These are phyloP conservation scores for Melieria crassipennis DNA, from an alignment of 2,888 invertebrate genomes.

Conservation along the genomic window DNA sequence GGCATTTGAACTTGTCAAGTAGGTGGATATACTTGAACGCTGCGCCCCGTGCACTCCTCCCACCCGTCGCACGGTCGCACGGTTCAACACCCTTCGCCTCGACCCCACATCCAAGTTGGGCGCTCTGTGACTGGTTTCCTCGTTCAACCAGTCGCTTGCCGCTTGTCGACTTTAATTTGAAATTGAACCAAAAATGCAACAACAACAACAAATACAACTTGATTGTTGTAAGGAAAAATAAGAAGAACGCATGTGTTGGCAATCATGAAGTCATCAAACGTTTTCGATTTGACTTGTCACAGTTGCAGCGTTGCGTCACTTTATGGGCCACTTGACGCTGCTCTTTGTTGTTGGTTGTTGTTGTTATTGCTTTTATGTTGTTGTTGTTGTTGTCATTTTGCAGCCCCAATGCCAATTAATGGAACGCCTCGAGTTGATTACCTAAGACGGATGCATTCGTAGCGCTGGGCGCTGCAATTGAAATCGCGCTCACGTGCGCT, in stretches of 20 bases:
- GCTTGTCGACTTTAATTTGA: slow-evolving; percentile 21
- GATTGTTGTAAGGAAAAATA: not conserved
- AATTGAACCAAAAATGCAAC: slow-evolving; percentile 21
- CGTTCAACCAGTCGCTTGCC: not conserved
- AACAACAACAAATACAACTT: not conserved
- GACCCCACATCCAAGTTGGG: not conserved
- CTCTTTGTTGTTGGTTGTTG: not conserved
- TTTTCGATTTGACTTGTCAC: not conserved
- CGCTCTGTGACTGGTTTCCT: not conserved
- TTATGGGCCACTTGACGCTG: not conserved
- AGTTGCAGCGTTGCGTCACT: not conserved
- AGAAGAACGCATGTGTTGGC: not conserved
- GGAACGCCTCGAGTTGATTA: not conserved
- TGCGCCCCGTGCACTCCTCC: not conserved
- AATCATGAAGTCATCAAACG: slow-evolving; percentile 9
- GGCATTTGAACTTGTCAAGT: slow-evolving; percentile 32
- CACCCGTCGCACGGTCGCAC: not conserved
- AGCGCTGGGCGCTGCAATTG: not conserved
- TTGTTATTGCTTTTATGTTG: not conserved
- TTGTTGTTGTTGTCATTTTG: not conserved
- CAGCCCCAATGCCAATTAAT: slow-evolving; percentile 25
- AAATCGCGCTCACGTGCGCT: no score
- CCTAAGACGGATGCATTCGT: slow-evolving; percentile 7
- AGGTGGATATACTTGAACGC: slow-evolving; percentile 22
- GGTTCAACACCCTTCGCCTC: not conserved